Conservation (phyloP, 2,113 vertebrate genomes). For the Trogon surrucura region DNA sequence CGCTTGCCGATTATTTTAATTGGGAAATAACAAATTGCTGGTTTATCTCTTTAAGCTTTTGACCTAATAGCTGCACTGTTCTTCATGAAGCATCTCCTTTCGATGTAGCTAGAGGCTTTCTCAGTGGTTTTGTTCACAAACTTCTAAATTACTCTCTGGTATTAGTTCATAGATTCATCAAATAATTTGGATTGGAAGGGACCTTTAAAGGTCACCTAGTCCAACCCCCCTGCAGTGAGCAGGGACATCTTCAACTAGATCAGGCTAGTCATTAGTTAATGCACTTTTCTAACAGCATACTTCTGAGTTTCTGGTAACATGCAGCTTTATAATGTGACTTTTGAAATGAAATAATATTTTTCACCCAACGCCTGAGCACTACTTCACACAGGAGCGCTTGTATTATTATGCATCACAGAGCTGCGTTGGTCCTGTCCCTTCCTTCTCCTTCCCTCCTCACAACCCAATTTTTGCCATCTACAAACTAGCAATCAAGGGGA, state of each 20-base stretch:
- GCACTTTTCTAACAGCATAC: neutral
- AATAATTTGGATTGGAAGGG: neutral
- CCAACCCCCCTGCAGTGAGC: neutral
- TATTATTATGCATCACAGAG: neutral
- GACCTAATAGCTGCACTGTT: neutral
- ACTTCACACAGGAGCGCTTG: neutral
- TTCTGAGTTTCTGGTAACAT: neutral
- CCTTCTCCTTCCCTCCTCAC: neutral
- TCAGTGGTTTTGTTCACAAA: neutral
- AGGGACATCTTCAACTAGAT: neutral
- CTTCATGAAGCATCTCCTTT: neutral
- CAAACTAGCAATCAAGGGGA: neutral
- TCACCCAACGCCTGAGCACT: neutral
- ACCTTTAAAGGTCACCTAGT: neutral
- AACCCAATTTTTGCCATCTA: neutral
- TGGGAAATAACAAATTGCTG: slow-evolving; percentile 44
- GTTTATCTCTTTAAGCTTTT: slow-evolving; percentile 31
- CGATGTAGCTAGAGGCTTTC: neutral
- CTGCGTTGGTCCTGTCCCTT: neutral
- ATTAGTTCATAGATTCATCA: neutral
- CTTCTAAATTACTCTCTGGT: neutral
- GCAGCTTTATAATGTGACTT: neutral
- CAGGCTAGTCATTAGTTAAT: neutral
- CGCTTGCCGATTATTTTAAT: neutral
- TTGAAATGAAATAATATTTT: neutral